Conservation (phyloP, 2,888 invertebrate species). For the Rhogogaster chlorosoma region DNA sequence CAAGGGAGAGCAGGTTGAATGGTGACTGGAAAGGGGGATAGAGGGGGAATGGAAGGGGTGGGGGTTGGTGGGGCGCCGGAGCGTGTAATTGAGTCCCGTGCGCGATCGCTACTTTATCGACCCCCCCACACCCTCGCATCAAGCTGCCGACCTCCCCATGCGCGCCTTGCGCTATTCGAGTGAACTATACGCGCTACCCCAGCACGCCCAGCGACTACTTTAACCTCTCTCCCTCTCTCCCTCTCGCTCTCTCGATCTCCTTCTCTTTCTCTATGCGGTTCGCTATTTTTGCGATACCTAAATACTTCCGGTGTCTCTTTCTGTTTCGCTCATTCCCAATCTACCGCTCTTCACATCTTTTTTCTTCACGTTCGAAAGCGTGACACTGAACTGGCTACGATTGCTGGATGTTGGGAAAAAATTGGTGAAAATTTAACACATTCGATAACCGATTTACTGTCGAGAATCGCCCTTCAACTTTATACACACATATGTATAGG, state of each 20-base stretch:
- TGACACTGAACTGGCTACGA: conserved; percentile 56
- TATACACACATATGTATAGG: neutral
- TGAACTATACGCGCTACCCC: conserved; percentile 55
- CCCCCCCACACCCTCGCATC: conserved; percentile 67
- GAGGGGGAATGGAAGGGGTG: conserved; percentile 55
- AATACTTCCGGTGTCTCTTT: conserved; percentile 31
- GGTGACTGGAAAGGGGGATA: conserved; percentile 61
- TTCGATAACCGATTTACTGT: conserved; percentile 24
- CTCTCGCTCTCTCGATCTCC: conserved; percentile 49
- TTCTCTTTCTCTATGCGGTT: conserved; percentile 26
- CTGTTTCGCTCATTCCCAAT: neutral
- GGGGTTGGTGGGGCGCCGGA: conserved; percentile 68
- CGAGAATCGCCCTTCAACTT: neutral
- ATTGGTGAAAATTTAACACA: conserved; percentile 68
- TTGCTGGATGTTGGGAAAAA: conserved; percentile 68
- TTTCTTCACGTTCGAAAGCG: conserved; percentile 36
- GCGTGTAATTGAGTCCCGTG: conserved; percentile 77
- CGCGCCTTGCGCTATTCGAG: conserved; percentile 42
- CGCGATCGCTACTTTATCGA: conserved; percentile 78
- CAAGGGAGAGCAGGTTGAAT: conserved; percentile 64
- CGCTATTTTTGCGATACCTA: conserved; percentile 9
- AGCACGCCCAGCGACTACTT: conserved; percentile 57
- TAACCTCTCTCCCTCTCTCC: conserved; percentile 54
- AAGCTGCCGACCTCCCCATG: conserved; percentile 43
- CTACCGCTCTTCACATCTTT: neutral